Conservation (phyloP, 2,113 vertebrate species). For the human region DNA sequence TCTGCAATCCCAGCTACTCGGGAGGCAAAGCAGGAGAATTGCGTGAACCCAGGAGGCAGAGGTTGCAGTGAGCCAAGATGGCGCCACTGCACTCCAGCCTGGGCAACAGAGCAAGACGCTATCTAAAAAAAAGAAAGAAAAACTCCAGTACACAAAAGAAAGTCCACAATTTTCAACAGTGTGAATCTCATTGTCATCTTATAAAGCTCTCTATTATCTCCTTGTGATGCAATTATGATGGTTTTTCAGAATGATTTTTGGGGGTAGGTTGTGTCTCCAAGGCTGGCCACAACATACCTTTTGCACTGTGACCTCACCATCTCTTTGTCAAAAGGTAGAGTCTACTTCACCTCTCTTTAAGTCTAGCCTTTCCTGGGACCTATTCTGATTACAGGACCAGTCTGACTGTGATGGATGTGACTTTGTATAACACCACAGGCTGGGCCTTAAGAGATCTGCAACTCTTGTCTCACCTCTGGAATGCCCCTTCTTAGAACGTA, state of each 20-base stretch:
- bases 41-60: too few species aligned
- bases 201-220: not conserved
- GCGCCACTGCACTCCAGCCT: too few species aligned
- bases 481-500: not conserved
- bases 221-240: not conserved
- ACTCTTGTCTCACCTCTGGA: not conserved
- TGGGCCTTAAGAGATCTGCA: not conserved
- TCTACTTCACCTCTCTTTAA: not conserved
- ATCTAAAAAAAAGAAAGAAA: not conserved
- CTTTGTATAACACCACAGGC: not conserved
- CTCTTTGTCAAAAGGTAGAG: not conserved
- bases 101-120: too few species aligned
- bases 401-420: not conserved
- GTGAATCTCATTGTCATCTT: not conserved
- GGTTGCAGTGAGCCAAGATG: too few species aligned
- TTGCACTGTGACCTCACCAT: not conserved
- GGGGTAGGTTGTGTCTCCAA: not conserved
- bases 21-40: too few species aligned
- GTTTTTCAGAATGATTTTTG: slow-evolving; percentile 9
- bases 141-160: not conserved
- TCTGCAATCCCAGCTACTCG: too few species aligned
- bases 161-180: not conserved
- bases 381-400: not conserved
- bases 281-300: not conserved
- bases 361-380: not conserved